Conservation (phyloP, 2,797 vertebrate genomes). For the Naso thynnoides region DNA sequence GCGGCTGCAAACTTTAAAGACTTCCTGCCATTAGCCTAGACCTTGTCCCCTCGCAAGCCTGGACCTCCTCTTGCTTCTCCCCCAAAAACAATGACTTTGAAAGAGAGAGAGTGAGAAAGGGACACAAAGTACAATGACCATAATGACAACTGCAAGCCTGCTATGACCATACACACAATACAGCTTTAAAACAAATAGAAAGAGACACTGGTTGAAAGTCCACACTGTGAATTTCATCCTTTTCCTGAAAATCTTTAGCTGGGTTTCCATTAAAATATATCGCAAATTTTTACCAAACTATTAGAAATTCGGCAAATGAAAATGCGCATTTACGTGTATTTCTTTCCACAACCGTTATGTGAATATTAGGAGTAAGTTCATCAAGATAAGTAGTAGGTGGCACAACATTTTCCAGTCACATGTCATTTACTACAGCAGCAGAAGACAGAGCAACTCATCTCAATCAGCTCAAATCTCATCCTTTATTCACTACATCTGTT, state of each 20-base stretch:
- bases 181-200: constrained; percentile 55
- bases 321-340: too few species aligned
- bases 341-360: too few species aligned
- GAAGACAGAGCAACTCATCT: too few species aligned
- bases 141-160: constrained; percentile 89
- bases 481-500: too few species aligned
- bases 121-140: constrained; percentile 85
- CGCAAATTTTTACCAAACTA: too few species aligned
- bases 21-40: constrained; percentile 99
- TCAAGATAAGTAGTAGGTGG: too few species aligned
- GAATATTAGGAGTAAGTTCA: too few species aligned
- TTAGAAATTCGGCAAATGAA: neutral
- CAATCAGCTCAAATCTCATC: too few species aligned
- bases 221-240: neutral
- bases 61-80: constrained; percentile 86
- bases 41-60: constrained; percentile 91
- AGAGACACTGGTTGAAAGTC: constrained; percentile 5
- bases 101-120: neutral
- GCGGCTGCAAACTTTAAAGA: constrained; percentile 96
- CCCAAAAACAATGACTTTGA: constrained; percentile 71
- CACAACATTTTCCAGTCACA: too few species aligned
- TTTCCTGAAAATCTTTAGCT: too few species aligned
- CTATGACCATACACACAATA: constrained; percentile 78
- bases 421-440: too few species aligned
- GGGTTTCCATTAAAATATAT: too few species aligned